Percentiles rank a stretch among this genome's conserved stretches.
phyloP scores from a whole-genome alignment of 2,113 vertebrate genomes.

The Bubo blakistoni region DNA sequence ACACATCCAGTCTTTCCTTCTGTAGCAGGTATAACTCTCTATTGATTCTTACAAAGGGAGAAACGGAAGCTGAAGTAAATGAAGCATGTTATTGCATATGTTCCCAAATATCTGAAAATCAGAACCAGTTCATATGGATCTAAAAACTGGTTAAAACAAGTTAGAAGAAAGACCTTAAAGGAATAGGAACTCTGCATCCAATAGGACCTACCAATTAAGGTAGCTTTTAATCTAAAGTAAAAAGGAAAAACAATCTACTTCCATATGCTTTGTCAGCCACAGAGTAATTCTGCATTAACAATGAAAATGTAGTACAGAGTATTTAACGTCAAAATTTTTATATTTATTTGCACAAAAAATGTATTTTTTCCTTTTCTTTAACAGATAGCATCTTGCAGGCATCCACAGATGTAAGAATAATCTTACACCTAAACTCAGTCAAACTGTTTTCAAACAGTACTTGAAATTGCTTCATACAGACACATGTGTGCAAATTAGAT shows the following conservation, averaged over 20 bases:
- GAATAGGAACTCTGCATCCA: background rate
- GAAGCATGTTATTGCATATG: background rate
- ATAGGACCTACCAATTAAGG: background rate
- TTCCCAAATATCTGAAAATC: constrained; percentile 2
- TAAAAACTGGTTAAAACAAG: background rate
- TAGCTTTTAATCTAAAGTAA: background rate
- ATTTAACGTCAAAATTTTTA: background rate
- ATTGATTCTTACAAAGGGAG: background rate
- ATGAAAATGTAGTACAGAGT: background rate
- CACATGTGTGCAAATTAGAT: background rate
- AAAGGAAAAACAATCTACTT: background rate
- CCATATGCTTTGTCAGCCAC: background rate
- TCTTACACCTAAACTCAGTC: background rate
- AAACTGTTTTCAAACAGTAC: background rate
- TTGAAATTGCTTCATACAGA: background rate
- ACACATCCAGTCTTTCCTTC: background rate
- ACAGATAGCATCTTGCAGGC: background rate
- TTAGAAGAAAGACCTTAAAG: background rate
- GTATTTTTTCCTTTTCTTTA: background rate
- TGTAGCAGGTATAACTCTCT: background rate
- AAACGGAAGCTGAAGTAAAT: background rate
- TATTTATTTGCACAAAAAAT: background rate
- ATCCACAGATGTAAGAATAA: background rate
- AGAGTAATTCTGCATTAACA: background rate
- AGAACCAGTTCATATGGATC: background rate